Evolutionary conservation across 2,113 vertebrate genomes (phyloP).

Genomic region (Corythaixoides concolor): DNA sequence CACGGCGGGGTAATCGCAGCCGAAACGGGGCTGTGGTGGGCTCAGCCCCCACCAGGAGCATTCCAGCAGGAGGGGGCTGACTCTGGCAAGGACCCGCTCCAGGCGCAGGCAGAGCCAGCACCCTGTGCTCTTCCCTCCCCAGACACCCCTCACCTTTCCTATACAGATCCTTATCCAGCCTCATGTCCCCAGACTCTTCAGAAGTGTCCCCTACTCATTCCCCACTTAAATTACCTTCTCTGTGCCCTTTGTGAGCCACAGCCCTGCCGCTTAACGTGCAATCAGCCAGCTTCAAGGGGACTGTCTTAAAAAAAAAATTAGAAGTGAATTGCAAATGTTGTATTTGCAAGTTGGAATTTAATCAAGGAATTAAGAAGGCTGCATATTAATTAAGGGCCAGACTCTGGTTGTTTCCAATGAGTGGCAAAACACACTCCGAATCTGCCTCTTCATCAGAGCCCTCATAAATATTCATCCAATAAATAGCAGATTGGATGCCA

Average conservation of each 20-base stretch:
- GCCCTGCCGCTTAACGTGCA: not conserved
- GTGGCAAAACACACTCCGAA: not conserved
- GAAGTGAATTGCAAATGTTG: not conserved
- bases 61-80: not conserved
- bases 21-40: fast-evolving
- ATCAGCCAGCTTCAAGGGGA: not conserved
- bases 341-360: slow-evolving; percentile 5
- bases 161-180: fast-evolving
- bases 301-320: not conserved
- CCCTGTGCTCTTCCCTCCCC: fast-evolving
- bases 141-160: fast-evolving
- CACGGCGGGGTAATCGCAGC: not conserved
- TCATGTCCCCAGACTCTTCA: not conserved
- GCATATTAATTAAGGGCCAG: not conserved
- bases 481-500: not conserved
- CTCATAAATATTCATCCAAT: slow-evolving; percentile 14
- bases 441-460: not conserved
- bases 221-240: not conserved
- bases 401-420: not conserved
- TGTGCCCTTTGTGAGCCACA: not conserved
- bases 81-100: not conserved
- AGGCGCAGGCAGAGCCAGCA: not conserved
- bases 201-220: fast-evolving
- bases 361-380: slow-evolving; percentile 13
- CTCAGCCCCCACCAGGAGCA: not conserved